Conservation (phyloP, 2,797 vertebrate genomes). For the Synaphobranchus kaupii region DNA sequence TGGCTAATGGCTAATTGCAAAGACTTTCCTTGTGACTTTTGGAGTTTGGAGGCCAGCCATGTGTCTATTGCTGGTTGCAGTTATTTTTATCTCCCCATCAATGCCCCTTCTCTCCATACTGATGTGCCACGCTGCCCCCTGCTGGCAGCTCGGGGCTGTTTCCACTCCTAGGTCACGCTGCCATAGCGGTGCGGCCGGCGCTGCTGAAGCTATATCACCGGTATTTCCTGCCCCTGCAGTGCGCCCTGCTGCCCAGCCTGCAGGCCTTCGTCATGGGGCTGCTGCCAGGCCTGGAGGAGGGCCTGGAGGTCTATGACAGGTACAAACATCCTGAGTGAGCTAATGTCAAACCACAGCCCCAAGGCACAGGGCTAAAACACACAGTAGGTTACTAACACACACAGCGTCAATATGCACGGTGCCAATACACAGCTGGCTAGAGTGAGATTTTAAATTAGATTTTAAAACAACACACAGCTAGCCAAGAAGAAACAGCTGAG, state of each 20-base stretch:
- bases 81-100: background rate
- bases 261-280: conserved; percentile 93
- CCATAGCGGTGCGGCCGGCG: conserved; percentile 91
- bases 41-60: no score
- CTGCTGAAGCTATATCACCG: conserved; percentile 91
- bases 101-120: background rate
- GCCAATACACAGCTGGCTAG: no score
- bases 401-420: background rate
- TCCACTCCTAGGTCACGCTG: conserved; percentile 88
- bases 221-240: conserved; percentile 95
- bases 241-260: conserved; percentile 89
- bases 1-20: no score
- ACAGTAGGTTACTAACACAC: background rate
- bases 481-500: background rate
- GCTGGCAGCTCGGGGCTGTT: conserved; percentile 87
- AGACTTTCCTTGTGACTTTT: no score
- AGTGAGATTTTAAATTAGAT: background rate
- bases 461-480: background rate
- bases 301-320: conserved; percentile 95
- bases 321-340: conserved; percentile 50
- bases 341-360: background rate
- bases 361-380: background rate
- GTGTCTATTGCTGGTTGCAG: no score
- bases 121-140: background rate
- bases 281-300: conserved; percentile 93